Percentiles rank a stretch among this genome's conserved stretches.
These are phyloP conservation scores for Xylota segnis DNA, from an alignment of 2,888 invertebrate genomes.

Conservation along the genomic window DNA sequence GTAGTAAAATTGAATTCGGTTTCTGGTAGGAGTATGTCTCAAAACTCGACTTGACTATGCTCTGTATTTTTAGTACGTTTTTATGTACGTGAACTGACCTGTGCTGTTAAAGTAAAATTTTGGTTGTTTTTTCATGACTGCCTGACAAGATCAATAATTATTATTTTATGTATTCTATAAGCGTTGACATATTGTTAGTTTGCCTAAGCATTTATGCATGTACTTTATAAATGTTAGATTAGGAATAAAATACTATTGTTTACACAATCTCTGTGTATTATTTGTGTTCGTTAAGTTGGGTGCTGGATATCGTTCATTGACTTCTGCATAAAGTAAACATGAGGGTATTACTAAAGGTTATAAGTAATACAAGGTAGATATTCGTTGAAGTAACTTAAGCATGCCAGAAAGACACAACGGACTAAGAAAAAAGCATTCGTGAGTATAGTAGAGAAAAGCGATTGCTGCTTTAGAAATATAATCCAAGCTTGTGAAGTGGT, in stretches of 20 bases:
- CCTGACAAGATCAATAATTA: constrained; percentile 59
- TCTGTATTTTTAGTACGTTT: not conserved
- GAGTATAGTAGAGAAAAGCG: too few species aligned
- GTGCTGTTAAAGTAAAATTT: constrained; percentile 13
- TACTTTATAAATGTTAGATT: constrained; percentile 23
- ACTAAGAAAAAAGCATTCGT: too few species aligned
- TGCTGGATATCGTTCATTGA: too few species aligned
- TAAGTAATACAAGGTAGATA: too few species aligned
- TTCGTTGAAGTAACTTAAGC: too few species aligned
- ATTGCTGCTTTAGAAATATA: too few species aligned
- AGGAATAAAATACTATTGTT: constrained; percentile 44
- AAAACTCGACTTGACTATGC: not conserved
- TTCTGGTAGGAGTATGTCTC: not conserved
- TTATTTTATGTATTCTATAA: constrained; percentile 39
- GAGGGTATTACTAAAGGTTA: too few species aligned
- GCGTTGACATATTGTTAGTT: constrained; percentile 44
- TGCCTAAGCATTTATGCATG: constrained; percentile 3
- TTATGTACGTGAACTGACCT: not conserved
- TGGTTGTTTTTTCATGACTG: constrained; percentile 53
- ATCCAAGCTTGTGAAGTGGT: too few species aligned
- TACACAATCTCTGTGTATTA: not conserved
- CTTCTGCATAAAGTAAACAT: too few species aligned
- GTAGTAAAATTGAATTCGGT: not conserved
- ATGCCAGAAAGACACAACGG: too few species aligned
- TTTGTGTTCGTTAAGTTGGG: too few species aligned